A percentile compares a stretch with the other conserved stretches of the same genome.
phyloP scores from a whole-genome alignment of 2,113 vertebrate genomes.

The Clinocottus analis region DNA sequence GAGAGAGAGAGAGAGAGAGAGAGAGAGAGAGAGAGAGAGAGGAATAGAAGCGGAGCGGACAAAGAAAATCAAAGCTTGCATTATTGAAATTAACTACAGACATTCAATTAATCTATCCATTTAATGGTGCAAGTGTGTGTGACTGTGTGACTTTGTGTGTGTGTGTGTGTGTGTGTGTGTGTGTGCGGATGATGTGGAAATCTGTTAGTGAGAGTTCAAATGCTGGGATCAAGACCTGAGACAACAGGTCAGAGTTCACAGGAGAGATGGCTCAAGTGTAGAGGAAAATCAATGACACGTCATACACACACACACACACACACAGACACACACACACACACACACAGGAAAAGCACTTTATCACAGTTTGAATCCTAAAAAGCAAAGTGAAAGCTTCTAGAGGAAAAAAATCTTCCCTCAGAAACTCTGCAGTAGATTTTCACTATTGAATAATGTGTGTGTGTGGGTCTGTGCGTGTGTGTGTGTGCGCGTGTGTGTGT shows the following conservation, averaged over 20 bases:
- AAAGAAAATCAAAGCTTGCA: constrained; percentile 44
- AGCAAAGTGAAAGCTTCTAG: constrained; percentile 43
- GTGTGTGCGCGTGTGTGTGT: neutral
- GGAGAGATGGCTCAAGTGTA: neutral
- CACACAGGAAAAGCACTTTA: neutral
- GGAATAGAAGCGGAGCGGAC: constrained; percentile 13
- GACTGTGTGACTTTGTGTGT: neutral
- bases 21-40: neutral
- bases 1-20: constrained; percentile 2
- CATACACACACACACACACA: neutral
- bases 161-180: constrained; percentile 2
- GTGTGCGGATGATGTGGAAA: constrained; percentile 8
- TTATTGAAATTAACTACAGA: constrained; percentile 40
- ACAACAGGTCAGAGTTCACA: constrained; percentile 36
- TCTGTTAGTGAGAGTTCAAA: constrained; percentile 24
- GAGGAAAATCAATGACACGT: constrained; percentile 40
- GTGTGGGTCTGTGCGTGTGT: constrained; percentile 21
- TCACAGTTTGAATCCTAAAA: constrained; percentile 47
- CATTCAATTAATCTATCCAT: constrained; percentile 34
- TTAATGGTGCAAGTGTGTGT: constrained; percentile 10
- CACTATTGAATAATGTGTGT: constrained; percentile 41
- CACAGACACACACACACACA: neutral
- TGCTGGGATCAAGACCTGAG: constrained; percentile 18
- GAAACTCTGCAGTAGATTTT: constrained; percentile 66
- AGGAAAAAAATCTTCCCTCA: constrained; percentile 23